Conservation (phyloP, 2,797 vertebrate species). For the Pipistrellus pygmaeus region DNA sequence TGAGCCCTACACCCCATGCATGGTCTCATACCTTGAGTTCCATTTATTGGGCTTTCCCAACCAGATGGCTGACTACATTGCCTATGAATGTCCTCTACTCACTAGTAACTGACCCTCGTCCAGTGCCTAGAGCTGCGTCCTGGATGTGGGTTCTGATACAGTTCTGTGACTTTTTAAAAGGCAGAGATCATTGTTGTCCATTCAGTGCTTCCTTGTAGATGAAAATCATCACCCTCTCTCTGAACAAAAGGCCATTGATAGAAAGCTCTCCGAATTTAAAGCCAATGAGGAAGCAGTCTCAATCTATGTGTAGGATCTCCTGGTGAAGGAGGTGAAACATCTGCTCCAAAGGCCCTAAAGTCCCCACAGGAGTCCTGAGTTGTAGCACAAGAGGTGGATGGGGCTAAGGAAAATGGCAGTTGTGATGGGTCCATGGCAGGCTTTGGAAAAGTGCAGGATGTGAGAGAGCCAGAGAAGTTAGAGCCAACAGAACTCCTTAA, state of each 20-base stretch:
- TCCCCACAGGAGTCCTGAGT: not conserved
- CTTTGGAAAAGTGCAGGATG: not conserved
- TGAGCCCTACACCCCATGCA: accelerated
- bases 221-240: not conserved
- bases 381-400: not conserved
- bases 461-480: not conserved
- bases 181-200: not conserved
- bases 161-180: not conserved
- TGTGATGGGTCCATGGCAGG: too few species aligned
- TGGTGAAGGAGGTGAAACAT: not conserved
- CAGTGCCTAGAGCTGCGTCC: not conserved
- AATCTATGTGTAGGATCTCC: not conserved
- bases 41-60: not conserved
- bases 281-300: not conserved
- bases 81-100: not conserved
- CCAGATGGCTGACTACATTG: not conserved
- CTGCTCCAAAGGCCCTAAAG: too few species aligned
- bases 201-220: not conserved
- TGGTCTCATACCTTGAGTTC: accelerated
- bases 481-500: not conserved
- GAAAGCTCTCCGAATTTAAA: not conserved
- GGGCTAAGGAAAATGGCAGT: not conserved
- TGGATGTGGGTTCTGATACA: not conserved
- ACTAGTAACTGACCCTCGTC: not conserved
- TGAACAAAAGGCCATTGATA: not conserved